These are phyloP conservation scores for Ovis aries DNA, from an alignment of 2,113 vertebrate genomes.

Conservation along the genomic window ARS-UI_Ramb_v3.0 NC_056078.1:663001-663500, in stretches of 20 bases:
- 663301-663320: background rate
- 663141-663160: background rate
- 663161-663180: background rate
- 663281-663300: background rate
- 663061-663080: background rate
- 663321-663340: background rate
- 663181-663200: background rate
- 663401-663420: background rate
- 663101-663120: background rate
- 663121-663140: background rate
- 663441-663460: background rate
- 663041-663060: background rate
- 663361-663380: background rate
- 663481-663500: background rate
- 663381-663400: background rate
- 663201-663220: background rate
- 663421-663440: background rate
- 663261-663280: background rate
- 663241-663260: background rate
- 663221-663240: background rate
- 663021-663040: background rate
- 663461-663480: background rate
- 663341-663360: background rate
- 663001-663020: background rate
- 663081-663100: background rate